Evolutionary conservation across 2,888 invertebrate genomes (phyloP).

Genomic region (Epiblema foenella): DNA sequence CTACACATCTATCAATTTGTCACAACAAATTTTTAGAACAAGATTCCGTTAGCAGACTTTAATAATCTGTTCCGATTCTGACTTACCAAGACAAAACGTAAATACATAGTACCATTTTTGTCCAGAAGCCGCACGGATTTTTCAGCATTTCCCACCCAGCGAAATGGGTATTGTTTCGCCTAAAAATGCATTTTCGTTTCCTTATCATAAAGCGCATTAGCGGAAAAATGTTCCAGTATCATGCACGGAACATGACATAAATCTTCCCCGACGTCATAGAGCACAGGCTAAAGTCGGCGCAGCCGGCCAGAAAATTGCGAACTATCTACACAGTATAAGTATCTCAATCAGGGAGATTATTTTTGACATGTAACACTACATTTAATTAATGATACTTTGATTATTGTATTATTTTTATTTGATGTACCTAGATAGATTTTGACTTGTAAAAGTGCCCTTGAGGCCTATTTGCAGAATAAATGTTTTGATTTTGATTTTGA

Average conservation of each 20-base stretch:
- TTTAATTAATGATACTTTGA: too few relatives aligned
- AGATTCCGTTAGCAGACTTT: neutral
- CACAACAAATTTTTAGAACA: too few relatives aligned
- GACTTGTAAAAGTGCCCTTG: too few relatives aligned
- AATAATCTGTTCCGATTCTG: neutral
- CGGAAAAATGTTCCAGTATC: slow-evolving; percentile 43
- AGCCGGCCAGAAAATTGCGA: slow-evolving; percentile 60
- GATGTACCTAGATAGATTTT: too few relatives aligned
- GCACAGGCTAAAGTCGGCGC: slow-evolving; percentile 52
- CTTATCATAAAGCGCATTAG: slow-evolving; percentile 43
- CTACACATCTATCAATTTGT: too few relatives aligned
- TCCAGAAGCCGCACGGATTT: neutral
- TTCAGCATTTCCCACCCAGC: neutral
- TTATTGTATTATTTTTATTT: too few relatives aligned
- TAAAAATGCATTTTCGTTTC: slow-evolving; percentile 35
- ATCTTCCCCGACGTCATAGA: slow-evolving; percentile 55
- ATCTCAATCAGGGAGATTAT: slow-evolving; percentile 17
- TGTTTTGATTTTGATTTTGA: too few relatives aligned
- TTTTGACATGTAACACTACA: too few relatives aligned
- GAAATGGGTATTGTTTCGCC: slow-evolving; percentile 4
- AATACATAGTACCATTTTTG: neutral
- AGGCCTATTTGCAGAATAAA: too few relatives aligned
- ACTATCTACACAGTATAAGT: slow-evolving; percentile 48
- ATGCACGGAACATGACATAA: slow-evolving; percentile 55
- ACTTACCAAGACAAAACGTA: neutral